These are phyloP conservation scores for Homalodisca vitripennis DNA, from an alignment of 1,140 invertebrate genomes.

Conservation along the genomic window DNA sequence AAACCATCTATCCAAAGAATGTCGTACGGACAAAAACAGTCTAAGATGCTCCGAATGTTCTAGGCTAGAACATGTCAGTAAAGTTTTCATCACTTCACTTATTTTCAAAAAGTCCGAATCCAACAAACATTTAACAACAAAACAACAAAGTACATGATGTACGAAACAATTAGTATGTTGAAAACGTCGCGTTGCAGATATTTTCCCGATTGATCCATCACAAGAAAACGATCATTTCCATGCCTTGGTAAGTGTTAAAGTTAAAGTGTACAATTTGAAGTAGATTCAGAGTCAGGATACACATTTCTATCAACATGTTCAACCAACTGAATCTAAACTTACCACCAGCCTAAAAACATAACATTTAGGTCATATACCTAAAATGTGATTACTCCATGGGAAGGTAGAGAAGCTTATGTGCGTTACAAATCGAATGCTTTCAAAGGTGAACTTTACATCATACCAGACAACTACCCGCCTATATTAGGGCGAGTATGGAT, in stretches of 20 bases:
- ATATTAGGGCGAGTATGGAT: conserved; percentile 36
- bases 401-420: conserved; percentile 33
- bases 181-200: too few relatives aligned
- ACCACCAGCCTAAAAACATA: conserved; percentile 18
- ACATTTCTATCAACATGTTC: conserved; percentile 15
- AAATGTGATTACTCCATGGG: conserved; percentile 35
- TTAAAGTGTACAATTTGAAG: conserved; percentile 18
- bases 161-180: too few relatives aligned
- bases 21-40: too few relatives aligned
- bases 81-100: not conserved
- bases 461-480: conserved; percentile 35
- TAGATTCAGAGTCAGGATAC: conserved; percentile 25
- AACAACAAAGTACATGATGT: too few relatives aligned
- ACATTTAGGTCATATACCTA: conserved; percentile 36
- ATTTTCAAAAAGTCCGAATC: not conserved
- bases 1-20: too few relatives aligned
- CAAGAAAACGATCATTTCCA: not conserved
- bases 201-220: not conserved
- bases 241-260: not conserved
- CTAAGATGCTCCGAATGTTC: not conserved
- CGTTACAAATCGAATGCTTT: conserved; percentile 51
- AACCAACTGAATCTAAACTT: not conserved
- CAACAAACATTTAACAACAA: too few relatives aligned
- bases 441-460: conserved; percentile 38
- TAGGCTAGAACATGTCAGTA: not conserved